These are phyloP conservation scores for Tetramorium alpestre DNA, from an alignment of 1,140 invertebrate species.

Conservation along the genomic window DNA sequence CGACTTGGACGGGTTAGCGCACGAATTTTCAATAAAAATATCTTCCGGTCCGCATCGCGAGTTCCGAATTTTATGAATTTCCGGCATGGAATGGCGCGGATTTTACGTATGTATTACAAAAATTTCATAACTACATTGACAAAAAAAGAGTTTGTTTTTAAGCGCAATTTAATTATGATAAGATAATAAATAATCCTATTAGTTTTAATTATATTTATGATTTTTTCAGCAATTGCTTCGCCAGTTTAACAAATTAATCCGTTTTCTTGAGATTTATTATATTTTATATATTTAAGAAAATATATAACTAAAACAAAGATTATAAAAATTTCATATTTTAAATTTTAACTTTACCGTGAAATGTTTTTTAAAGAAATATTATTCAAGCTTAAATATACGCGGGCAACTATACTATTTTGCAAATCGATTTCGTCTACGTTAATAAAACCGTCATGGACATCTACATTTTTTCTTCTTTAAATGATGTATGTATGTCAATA, in stretches of 20 bases:
- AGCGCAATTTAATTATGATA: neutral
- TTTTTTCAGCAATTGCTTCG: neutral
- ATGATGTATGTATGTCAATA: neutral
- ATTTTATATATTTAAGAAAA: neutral
- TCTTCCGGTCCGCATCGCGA: conserved; percentile 7
- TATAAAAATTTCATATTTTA: neutral
- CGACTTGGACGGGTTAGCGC: neutral
- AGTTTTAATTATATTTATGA: neutral
- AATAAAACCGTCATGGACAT: neutral
- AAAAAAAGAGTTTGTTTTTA: neutral
- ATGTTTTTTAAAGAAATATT: neutral
- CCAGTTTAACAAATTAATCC: neutral
- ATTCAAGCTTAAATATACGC: neutral
- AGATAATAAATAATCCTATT: neutral
- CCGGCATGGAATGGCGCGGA: neutral
- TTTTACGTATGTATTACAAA: conserved; percentile 9
- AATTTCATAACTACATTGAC: neutral
- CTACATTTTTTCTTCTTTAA: conserved; percentile 4
- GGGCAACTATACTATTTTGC: neutral
- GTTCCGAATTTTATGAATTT: conserved; percentile 33
- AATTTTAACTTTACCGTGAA: neutral
- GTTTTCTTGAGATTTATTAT: neutral
- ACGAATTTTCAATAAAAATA: conserved; percentile 52
- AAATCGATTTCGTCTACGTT: conserved; percentile 16
- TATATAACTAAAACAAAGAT: neutral